Evolutionary conservation across 2,113 vertebrate genomes (phyloP).

Genomic region (Pollimyrus isidori): DNA sequence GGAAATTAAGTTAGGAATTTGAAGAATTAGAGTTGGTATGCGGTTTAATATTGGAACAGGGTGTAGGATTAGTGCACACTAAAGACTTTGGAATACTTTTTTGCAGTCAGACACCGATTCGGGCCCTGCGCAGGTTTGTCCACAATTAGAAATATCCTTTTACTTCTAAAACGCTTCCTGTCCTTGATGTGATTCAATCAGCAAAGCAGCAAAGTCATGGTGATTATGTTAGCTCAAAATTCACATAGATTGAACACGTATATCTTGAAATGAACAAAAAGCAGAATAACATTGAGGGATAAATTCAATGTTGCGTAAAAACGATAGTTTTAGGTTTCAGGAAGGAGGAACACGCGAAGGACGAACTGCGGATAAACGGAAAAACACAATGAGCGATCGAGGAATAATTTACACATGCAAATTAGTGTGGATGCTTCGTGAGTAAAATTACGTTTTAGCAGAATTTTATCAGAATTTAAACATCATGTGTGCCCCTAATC

Average conservation of each 20-base stretch:
- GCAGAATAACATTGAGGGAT: not conserved
- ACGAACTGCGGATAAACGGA: not conserved
- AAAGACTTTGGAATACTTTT: not conserved
- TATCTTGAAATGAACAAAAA: not conserved
- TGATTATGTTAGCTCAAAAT: not conserved
- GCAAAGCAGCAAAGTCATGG: not conserved
- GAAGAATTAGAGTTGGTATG: not conserved
- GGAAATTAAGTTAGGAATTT: not conserved
- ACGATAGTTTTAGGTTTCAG: not conserved
- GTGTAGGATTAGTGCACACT: not conserved
- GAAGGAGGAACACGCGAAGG: not conserved
- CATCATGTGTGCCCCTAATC: not conserved
- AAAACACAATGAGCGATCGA: not conserved
- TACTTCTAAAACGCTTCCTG: not conserved
- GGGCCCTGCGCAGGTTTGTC: not conserved
- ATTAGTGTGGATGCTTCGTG: not conserved
- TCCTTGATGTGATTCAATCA: not conserved
- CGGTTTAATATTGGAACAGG: not conserved
- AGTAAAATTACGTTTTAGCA: not conserved
- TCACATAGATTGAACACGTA: not conserved
- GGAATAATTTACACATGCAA: not conserved
- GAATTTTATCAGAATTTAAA: not conserved
- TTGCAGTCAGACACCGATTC: not conserved
- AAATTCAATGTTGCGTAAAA: not conserved
- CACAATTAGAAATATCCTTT: not conserved